A percentile compares a stretch with the other conserved stretches of the same genome.
These are phyloP conservation scores for Melanotaenia boesemani DNA, from an alignment of 2,797 vertebrate species.

Conservation along the genomic window DNA sequence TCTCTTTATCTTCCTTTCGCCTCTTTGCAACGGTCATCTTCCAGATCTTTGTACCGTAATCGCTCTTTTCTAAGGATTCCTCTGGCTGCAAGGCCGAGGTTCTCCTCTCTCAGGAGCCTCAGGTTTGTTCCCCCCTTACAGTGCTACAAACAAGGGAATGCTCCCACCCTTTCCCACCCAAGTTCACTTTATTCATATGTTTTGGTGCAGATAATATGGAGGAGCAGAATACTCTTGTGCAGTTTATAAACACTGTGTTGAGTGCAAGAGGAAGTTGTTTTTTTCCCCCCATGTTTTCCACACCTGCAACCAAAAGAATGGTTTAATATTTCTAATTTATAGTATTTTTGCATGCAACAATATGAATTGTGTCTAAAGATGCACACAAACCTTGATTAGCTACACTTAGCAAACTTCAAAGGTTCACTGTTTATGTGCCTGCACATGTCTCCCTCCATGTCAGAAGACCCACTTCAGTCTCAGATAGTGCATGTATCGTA, in stretches of 20 bases:
- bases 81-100: constrained; percentile 94
- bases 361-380: constrained; percentile 34
- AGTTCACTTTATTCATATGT: constrained; percentile 45
- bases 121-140: constrained; percentile 87
- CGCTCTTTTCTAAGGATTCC: constrained; percentile 97
- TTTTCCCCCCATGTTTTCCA: constrained; percentile 7
- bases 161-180: constrained; percentile 22
- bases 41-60: constrained; percentile 96
- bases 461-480: constrained; percentile 40
- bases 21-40: constrained; percentile 69
- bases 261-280: constrained; percentile 47
- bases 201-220: constrained; percentile 40
- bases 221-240: constrained; percentile 28
- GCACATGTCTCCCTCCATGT: constrained; percentile 49
- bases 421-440: constrained; percentile 43
- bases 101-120: constrained; percentile 98
- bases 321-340: constrained; percentile 24
- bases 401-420: constrained; percentile 40
- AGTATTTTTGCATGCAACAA: constrained; percentile 62
- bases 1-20: constrained; percentile 73
- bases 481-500: constrained; percentile 66
- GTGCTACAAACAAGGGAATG: constrained; percentile 66
- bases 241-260: constrained; percentile 30
- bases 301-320: not conserved
- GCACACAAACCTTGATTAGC: constrained; percentile 25